Base-by-base conservation (phyloP, 2,797 vertebrate species). In the Acanthornis magna region DNA sequence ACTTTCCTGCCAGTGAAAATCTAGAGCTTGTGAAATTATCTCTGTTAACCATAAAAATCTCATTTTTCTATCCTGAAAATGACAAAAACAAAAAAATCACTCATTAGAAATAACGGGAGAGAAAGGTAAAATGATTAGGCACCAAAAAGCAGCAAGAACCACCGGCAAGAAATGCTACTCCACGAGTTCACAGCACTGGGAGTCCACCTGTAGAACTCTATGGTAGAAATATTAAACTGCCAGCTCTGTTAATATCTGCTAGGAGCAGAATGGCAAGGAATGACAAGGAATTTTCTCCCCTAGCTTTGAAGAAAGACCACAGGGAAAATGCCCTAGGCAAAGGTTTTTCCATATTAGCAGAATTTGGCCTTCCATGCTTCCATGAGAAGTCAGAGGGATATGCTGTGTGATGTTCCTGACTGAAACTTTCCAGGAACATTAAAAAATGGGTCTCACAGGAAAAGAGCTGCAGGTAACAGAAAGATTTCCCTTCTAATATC, bases 151-250 rank as follows among this genome's bases (percentile, higher is more conserved):
- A 7, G 27, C 27, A 75, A 57, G 38, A 48, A 27, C 16, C 0
- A 0, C 20, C 42, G 21, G 12, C 26, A 32, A 55, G 54, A 51
- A 29, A 23, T 40, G 57, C 21, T 13, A 10, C 5, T 53, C 7
- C 0, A 0, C 58, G 30, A 48, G 16, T 38, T 66, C 40, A 58
- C 16, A 51, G 27, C 5, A 1, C 26, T 61, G 29, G 11, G 3
- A n/a, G 13, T 40, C 27, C 22, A 66, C 11, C 25, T 38, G 36
- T 32, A 36, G 27, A 79, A 16, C 6, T 75, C 0, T 0, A 79
- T 16, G 6, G 10, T 5, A 75, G 38, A 92, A 79, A 53, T 15
- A 47, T 8, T 63, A 48, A 47, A 40, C 18, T 32, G 6, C 4
- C 2, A 6, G 13, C 20, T 32, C 22, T n/a, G 4, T 40, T 36